Percentiles rank a stretch among this genome's conserved stretches.
Conservation (phyloP, 2,888 invertebrate genomes). For the Napeogenes inachia region DNA sequence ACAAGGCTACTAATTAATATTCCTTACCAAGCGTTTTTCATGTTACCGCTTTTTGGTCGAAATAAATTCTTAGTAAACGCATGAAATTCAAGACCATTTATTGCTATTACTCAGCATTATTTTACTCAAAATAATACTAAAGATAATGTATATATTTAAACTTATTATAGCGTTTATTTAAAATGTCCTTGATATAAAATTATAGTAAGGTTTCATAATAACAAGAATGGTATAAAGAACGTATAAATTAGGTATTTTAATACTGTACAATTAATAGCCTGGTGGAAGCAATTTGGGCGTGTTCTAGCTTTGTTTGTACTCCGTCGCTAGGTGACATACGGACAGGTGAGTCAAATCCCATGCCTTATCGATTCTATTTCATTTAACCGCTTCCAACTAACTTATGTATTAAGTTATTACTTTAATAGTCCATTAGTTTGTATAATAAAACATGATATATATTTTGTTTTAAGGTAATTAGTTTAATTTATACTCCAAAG, state of each 20-base stretch:
- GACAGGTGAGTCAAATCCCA: conserved; percentile 54
- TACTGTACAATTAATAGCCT: conserved; percentile 15
- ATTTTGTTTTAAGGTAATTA: background rate
- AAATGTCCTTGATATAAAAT: too few species aligned
- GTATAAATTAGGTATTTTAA: conserved; percentile 10
- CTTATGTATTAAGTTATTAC: conserved; percentile 21
- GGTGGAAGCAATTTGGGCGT: conserved; percentile 40
- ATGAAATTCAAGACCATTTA: too few species aligned
- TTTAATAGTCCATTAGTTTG: background rate
- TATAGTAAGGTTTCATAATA: background rate
- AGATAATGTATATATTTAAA: too few species aligned
- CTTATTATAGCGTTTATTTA: too few species aligned
- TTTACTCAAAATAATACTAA: too few species aligned
- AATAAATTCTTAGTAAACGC: too few species aligned
- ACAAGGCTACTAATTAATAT: conserved; percentile 50
- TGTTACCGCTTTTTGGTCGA: conserved; percentile 7
- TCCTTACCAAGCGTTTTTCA: conserved; percentile 22
- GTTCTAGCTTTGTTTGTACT: conserved; percentile 47
- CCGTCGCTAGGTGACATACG: conserved; percentile 57
- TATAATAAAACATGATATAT: background rate
- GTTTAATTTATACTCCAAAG: too few species aligned
- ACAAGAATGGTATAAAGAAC: background rate
- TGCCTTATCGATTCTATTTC: conserved; percentile 55
- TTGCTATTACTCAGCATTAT: too few species aligned
- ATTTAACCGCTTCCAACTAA: conserved; percentile 19